Percentiles rank a stretch among this genome's conserved stretches.
Evolutionary conservation across 2,888 invertebrate genomes (phyloP).

Genomic region (Nesidiocoris tenuis): DNA sequence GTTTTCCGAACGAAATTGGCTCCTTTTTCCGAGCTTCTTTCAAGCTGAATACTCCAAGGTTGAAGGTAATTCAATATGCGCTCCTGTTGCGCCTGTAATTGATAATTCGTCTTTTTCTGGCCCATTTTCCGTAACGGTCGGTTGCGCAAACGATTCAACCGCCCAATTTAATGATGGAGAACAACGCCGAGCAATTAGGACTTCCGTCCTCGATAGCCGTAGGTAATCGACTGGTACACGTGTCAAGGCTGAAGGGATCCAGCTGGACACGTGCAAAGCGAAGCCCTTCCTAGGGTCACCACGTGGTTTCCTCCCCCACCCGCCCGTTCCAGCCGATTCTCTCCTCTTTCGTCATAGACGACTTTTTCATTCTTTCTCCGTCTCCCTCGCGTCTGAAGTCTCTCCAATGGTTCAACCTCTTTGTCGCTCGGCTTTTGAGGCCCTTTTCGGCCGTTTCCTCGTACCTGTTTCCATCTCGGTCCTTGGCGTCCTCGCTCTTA

Average conservation of each 20-base stretch:
- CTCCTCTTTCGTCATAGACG: background rate
- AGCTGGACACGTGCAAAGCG: slow-evolving; percentile 16
- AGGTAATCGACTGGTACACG: background rate
- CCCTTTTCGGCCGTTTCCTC: background rate
- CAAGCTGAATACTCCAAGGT: too few relatives aligned
- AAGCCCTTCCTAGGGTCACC: slow-evolving; percentile 30
- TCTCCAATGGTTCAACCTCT: too few relatives aligned
- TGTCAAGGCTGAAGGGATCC: background rate
- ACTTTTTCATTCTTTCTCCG: slow-evolving; percentile 41
- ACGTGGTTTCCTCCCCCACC: slow-evolving; percentile 5
- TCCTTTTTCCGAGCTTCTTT: too few relatives aligned
- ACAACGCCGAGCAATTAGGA: background rate
- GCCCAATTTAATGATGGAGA: background rate
- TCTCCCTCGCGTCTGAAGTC: background rate
- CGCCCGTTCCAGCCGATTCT: too few relatives aligned
- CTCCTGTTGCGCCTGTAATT: background rate
- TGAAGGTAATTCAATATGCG: too few relatives aligned
- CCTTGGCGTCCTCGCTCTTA: slow-evolving; percentile 26
- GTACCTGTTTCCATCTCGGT: background rate
- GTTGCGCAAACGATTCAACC: background rate
- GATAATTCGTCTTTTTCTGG: background rate
- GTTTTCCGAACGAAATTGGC: too few relatives aligned
- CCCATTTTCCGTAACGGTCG: background rate
- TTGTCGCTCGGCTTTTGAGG: background rate
- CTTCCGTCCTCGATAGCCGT: background rate